Evolutionary conservation across 2,888 invertebrate species (phyloP).

Genomic region (Drosophila nr. perissopoda): DNA sequence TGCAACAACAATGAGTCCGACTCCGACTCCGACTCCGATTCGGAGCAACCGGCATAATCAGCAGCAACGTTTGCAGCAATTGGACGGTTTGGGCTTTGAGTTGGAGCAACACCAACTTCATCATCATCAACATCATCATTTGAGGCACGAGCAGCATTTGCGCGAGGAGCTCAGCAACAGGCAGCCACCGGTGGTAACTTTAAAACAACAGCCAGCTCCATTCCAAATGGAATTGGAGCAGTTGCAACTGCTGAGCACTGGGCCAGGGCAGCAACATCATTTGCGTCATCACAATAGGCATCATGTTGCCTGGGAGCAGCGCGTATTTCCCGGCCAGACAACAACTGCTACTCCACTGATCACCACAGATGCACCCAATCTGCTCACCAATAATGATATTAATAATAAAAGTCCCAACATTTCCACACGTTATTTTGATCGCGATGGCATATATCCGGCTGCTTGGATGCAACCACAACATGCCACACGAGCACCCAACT

Average conservation of each 20-base stretch:
- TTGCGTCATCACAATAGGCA: conserved; percentile 83
- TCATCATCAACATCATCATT: conserved; percentile 55
- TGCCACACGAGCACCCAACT: conserved; percentile 75
- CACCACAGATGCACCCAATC: conserved; percentile 36
- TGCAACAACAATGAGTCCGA: conserved; percentile 21
- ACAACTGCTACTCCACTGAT: conserved; percentile 20
- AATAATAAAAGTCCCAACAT: conserved; percentile 6
- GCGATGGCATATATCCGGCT: conserved; percentile 76
- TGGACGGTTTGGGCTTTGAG: conserved; percentile 22
- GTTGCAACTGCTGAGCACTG: conserved; percentile 29
- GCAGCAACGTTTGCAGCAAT: conserved; percentile 46
- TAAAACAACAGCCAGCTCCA: conserved; percentile 12
- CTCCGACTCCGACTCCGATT: not conserved
- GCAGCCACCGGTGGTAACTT: conserved; percentile 35
- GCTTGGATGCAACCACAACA: conserved; percentile 58
- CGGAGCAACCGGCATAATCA: conserved; percentile 24
- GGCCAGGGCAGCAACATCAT: conserved; percentile 74
- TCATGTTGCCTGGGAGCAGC: conserved; percentile 81
- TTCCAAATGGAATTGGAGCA: conserved; percentile 36
- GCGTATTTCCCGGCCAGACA: conserved; percentile 75
- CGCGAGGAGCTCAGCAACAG: conserved; percentile 52
- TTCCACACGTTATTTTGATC: conserved; percentile 81
- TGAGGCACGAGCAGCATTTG: conserved; percentile 73
- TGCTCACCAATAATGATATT: not conserved
- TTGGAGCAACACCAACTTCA: conserved; percentile 8